Percentiles rank a stretch among this genome's conserved stretches.
Conservation (phyloP, 2,113 vertebrate genomes). For the Uria lomvia region DNA sequence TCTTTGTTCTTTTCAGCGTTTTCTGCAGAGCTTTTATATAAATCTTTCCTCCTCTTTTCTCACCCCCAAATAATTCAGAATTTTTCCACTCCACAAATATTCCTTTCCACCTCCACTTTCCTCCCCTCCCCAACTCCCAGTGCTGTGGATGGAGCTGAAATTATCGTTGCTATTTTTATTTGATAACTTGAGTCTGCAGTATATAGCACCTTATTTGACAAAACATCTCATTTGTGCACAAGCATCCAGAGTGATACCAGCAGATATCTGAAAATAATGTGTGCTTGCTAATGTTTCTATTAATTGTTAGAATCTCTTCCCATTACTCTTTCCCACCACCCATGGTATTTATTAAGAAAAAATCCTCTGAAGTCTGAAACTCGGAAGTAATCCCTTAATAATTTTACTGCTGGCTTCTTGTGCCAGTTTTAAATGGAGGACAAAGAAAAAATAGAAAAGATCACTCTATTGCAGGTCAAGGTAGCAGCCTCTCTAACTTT, state of each 20-base stretch:
- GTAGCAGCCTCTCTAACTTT: not conserved
- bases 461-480: not conserved
- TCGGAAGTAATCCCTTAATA: not conserved
- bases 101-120: slow-evolving; percentile 27
- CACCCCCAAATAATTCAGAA: not conserved
- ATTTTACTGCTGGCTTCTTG: not conserved
- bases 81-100: slow-evolving; percentile 18
- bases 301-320: slow-evolving; percentile 8
- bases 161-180: slow-evolving; percentile 40
- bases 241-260: not conserved
- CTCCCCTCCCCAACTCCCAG: not conserved
- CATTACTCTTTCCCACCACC: not conserved
- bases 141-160: slow-evolving; percentile 3
- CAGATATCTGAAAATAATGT: not conserved
- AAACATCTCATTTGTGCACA: not conserved
- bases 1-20: not conserved
- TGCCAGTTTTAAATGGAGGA: not conserved
- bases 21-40: not conserved
- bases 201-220: slow-evolving; percentile 25
- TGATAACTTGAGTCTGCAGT: not conserved
- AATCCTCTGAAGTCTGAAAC: not conserved
- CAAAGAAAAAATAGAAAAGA: not conserved
- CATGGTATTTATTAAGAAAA: not conserved
- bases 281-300: not conserved
- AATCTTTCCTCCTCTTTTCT: not conserved